Conservation (phyloP, 2,888 invertebrate species). For the Abscondita cerata region DNA sequence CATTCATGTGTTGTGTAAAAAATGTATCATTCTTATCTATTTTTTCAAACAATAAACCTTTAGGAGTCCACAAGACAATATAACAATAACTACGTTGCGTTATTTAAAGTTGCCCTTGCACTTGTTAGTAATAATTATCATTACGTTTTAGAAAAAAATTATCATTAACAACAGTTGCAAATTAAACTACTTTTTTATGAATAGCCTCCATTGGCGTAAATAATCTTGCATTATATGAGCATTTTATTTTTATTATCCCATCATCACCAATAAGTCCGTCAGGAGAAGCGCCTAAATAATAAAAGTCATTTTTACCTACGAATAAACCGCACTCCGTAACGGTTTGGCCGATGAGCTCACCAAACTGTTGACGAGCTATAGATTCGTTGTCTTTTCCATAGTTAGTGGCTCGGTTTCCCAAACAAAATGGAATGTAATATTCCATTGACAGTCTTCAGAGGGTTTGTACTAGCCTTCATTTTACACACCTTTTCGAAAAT, state of each 20-base stretch:
- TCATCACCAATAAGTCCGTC: conserved; percentile 6
- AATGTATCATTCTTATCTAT: conserved; percentile 5
- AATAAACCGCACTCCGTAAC: background rate
- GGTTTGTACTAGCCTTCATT: background rate
- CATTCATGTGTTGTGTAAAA: background rate
- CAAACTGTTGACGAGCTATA: background rate
- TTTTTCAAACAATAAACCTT: background rate
- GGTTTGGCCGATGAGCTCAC: background rate
- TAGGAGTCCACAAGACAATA: conserved; percentile 12
- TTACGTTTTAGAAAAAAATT: background rate
- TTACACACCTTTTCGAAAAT: no score
- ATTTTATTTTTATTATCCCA: conserved; percentile 8
- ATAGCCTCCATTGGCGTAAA: conserved; percentile 1
- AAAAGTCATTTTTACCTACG: background rate
- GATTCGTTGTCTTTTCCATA: conserved; percentile 6
- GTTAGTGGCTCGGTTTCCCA: background rate
- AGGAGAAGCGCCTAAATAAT: conserved; percentile 7
- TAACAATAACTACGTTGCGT: background rate
- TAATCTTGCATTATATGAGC: background rate
- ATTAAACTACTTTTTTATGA: background rate
- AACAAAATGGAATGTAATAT: background rate
- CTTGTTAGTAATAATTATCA: conserved; percentile 3
- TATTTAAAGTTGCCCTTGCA: conserved; percentile 12
- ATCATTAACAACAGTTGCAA: background rate
- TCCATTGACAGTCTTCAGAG: background rate